Evolutionary conservation across 2,888 invertebrate species (phyloP), one percentile per base, ranked within the genome.

Genomic region (Nyleta sp.): DNA sequence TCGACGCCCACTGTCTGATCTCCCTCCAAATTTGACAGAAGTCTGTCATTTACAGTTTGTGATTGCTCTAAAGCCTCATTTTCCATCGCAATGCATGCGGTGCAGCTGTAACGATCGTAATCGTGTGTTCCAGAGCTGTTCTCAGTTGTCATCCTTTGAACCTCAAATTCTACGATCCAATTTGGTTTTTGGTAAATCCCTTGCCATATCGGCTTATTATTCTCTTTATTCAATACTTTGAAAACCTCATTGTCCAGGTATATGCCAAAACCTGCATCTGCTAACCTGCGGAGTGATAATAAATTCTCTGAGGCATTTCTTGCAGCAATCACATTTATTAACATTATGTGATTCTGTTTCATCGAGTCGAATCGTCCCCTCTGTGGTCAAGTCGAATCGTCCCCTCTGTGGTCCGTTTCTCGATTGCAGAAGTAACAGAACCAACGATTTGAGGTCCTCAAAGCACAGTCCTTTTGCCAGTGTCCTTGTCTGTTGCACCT

Each of bases 241-340:
- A 81, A 68, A 10, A 52, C 33, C 46, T 65, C n/a, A 17, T 65
- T 35, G 15, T 65, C 44, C 28, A 65, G 13, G n/a, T 62, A 50
- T 64, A 64, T 60, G 13, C 35, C 28, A 33, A 46, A 35, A 35
- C 35, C 57, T n/a, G 57, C 57, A 17, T 81, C 79, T 35, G 57
- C 81, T 44, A 83, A 72, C 38, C 62, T 76, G 62, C 83, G 64
- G 3, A 83, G 44, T 6, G 82, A 83, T 28, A 83, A 48, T 11
- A 83, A 38, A 59, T 84, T 84, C 11, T 83, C 79, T 22, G 82
- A 82, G 7, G 80, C 57, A 68, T 81, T 74, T 57, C 60, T 67
- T 1, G 81, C 80, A 33, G 72, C 80, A 24, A 82, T 79, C 11
- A 83, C 82, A 35, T 81, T 74, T 31, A 73, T 68, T 24, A 82